Evolutionary conservation across 2,888 invertebrate species (phyloP).

Genomic region (Epirrhoe alternata): DNA sequence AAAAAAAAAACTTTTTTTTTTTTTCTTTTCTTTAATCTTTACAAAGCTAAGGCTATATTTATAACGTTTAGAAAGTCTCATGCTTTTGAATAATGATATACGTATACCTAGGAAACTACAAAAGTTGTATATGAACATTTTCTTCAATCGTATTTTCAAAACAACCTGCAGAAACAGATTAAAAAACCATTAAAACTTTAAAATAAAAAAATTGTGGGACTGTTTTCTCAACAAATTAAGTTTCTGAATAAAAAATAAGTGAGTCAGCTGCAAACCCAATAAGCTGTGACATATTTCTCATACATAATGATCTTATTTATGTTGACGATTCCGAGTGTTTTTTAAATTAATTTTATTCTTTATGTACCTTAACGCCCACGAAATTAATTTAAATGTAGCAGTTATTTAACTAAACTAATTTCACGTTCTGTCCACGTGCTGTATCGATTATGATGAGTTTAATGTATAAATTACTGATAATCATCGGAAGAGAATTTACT

Average conservation of each 20-base stretch:
- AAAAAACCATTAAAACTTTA: too few species aligned
- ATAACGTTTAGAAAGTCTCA: too few species aligned
- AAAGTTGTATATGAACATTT: too few species aligned
- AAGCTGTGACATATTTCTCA: conserved; percentile 19
- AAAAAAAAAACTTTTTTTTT: too few species aligned
- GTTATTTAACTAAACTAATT: conserved; percentile 35
- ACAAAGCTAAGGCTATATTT: too few species aligned
- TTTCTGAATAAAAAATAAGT: neutral
- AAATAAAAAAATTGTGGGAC: too few species aligned
- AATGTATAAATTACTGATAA: conserved; percentile 19
- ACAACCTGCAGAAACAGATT: too few species aligned
- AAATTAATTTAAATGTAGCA: conserved; percentile 39
- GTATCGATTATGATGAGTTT: conserved; percentile 22
- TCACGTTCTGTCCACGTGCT: conserved; percentile 34
- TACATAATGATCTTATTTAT: conserved; percentile 42
- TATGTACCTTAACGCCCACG: conserved; percentile 38
- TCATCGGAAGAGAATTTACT: conserved; percentile 4
- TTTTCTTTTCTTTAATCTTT: too few species aligned
- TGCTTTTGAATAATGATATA: too few species aligned
- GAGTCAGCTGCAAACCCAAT: conserved; percentile 11
- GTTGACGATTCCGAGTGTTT: conserved; percentile 37
- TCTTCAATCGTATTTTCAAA: too few species aligned
- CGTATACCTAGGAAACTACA: too few species aligned
- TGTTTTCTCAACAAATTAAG: too few species aligned
- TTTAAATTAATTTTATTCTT: conserved; percentile 45